Evolutionary conservation across 2,888 invertebrate genomes (phyloP), one percentile per base, ranked within the genome.

Genomic region (Parnassius apollo): DNA sequence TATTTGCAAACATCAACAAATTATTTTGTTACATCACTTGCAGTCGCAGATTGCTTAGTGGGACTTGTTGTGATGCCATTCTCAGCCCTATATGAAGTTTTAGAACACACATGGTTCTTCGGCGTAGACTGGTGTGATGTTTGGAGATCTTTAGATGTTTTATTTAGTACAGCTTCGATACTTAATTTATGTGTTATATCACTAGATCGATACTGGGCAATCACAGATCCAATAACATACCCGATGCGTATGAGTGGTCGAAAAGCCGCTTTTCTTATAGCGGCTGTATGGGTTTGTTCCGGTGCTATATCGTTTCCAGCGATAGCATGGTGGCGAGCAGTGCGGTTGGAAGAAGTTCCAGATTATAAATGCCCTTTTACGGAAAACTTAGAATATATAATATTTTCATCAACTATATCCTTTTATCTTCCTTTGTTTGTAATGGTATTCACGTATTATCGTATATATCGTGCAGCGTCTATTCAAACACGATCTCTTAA

Each of bases 61-160:
- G 99, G 99, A 0, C 91, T 98, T 57, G 97, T 99, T 3, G 99
- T 99, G 57, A 99, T 99, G 99, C 99, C 99, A 0, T 98, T 99
- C 85, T 97, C 97, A 67, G 97, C 97, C 0, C 93, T 97, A 12
- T 97, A 97, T 81, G 98, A 98, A 86, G 96, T 97, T 12, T 89
- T 97, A 42, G 96, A 96, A 75, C 96, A 97, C 75, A 96, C 95
- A 35, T 99, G 99, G 98, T 95, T 97, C 72, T 99, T 98, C 81
- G 98, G 99, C 4, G 95, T 96, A 2, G 96, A 97, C 75, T 98
- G 98, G 97, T 99, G 99, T 84, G 99, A 99, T 81, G 95, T 98
- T 25, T 99, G 99, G 98, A 94, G 98, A 61, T 98, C 98, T 0
- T 85, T 99, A 68, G 99, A 99, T 81, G 99, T 99, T 2, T 93